These are phyloP conservation scores for Emesis furor DNA, from an alignment of 2,888 invertebrate genomes.

Conservation along the genomic window DNA sequence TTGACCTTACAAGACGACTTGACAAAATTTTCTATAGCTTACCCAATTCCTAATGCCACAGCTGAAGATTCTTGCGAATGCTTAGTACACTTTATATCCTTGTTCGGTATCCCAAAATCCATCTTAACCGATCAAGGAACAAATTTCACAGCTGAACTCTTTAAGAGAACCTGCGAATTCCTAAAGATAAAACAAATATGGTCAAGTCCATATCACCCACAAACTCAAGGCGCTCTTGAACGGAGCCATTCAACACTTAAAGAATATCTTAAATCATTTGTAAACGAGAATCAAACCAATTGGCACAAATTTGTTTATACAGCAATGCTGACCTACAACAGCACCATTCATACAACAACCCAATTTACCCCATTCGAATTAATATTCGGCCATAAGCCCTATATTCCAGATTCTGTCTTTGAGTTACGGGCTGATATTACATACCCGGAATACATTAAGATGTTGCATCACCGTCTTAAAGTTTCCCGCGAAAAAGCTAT, in stretches of 20 bases:
- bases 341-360: slow-evolving; percentile 18
- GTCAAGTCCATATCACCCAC: not conserved
- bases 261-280: slow-evolving; percentile 45
- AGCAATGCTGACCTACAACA: slow-evolving; percentile 31
- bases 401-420: slow-evolving; percentile 8
- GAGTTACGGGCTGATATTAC: not conserved
- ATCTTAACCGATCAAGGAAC: slow-evolving; percentile 66
- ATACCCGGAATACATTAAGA: not conserved
- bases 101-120: slow-evolving; percentile 50
- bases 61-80: slow-evolving; percentile 42
- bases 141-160: not conserved
- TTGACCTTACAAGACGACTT: slow-evolving; percentile 6
- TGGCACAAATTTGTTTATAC: slow-evolving; percentile 26
- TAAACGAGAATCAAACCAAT: slow-evolving; percentile 67
- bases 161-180: not conserved
- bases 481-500: not conserved
- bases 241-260: not conserved
- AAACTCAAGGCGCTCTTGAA: not conserved
- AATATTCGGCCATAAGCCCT: slow-evolving; percentile 11
- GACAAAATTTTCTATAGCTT: slow-evolving; percentile 7
- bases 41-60: slow-evolving; percentile 11
- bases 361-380: slow-evolving; percentile 24
- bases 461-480: not conserved
- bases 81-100: slow-evolving; percentile 58
- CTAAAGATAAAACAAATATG: slow-evolving; percentile 26